A percentile compares a stretch with the other conserved stretches of the same genome.
phyloP scores from a whole-genome alignment of 2,888 invertebrate species.

The Andricus curvator region DNA sequence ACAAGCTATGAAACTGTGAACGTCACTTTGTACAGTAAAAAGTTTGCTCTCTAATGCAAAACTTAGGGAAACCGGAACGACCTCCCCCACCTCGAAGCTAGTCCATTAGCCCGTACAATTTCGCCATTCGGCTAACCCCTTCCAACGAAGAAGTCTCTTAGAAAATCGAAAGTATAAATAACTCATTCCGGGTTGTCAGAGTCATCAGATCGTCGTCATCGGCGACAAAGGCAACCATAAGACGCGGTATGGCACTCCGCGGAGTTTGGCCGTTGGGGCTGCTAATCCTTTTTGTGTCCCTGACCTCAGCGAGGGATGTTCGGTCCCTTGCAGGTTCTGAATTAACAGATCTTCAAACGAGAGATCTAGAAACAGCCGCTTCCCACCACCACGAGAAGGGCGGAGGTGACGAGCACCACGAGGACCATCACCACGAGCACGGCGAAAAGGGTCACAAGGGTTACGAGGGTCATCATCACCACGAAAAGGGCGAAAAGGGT shows the following conservation, averaged over 20 bases:
- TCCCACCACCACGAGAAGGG: constrained; percentile 82
- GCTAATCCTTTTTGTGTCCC: constrained; percentile 76
- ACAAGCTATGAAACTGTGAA: constrained; percentile 46
- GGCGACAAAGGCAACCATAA: constrained; percentile 47
- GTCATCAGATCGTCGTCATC: constrained; percentile 53
- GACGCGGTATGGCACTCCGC: constrained; percentile 36
- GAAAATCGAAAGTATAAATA: constrained; percentile 60
- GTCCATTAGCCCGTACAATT: background rate
- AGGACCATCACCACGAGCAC: constrained; percentile 83
- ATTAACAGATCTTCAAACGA: constrained; percentile 72
- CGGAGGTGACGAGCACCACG: constrained; percentile 84
- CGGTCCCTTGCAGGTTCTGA: constrained; percentile 77
- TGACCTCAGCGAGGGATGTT: constrained; percentile 79
- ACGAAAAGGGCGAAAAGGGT: constrained; percentile 85
- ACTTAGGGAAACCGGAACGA: constrained; percentile 53
- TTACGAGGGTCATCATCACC: constrained; percentile 85
- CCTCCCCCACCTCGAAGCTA: constrained; percentile 39
- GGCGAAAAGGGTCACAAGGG: constrained; percentile 87
- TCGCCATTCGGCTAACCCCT: constrained; percentile 16
- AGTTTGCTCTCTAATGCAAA: constrained; percentile 61
- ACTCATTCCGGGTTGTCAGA: constrained; percentile 50
- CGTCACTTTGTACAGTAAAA: constrained; percentile 54
- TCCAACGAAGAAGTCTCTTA: constrained; percentile 3
- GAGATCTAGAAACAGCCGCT: constrained; percentile 81
- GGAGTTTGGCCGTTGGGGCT: constrained; percentile 73